Percentiles rank a stretch among this genome's conserved stretches.
Evolutionary conservation across 2,797 vertebrate genomes (phyloP).

Genomic region (Onychomys arenicola): DNA sequence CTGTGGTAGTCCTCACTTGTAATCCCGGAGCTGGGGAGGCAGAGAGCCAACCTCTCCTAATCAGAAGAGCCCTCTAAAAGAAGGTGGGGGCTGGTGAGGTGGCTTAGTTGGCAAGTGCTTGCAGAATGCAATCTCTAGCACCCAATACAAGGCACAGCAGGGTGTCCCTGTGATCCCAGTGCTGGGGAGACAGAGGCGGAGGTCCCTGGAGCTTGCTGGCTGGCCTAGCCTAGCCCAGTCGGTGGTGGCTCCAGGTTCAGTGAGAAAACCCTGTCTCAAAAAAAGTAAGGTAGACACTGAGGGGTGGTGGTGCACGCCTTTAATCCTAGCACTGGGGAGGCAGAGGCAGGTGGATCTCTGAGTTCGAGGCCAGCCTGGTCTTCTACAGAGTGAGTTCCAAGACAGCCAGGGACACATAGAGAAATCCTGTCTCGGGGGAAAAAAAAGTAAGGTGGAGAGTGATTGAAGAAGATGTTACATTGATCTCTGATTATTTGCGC

Average conservation of each 20-base stretch:
- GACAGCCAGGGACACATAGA: no score
- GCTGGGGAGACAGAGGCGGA: neutral
- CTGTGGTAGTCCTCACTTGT: neutral
- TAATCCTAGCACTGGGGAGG: no score
- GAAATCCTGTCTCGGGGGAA: neutral
- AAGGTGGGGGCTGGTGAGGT: neutral
- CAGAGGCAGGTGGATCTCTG: no score
- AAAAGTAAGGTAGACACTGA: neutral
- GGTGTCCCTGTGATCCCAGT: no score
- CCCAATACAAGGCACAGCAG: neutral
- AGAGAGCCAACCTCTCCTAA: neutral
- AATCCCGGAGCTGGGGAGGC: neutral
- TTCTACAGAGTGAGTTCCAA: no score
- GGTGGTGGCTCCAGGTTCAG: neutral
- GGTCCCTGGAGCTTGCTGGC: neutral
- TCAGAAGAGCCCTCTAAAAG: neutral
- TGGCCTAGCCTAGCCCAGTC: neutral
- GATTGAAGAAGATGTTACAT: neutral
- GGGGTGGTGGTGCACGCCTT: no score
- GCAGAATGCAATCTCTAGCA: neutral
- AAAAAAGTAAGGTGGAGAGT: neutral
- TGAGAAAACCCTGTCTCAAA: neutral
- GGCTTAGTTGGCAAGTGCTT: neutral
- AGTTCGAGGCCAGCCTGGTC: no score
- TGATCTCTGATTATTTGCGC: neutral